A percentile compares a stretch with the other conserved stretches of the same genome.
Evolutionary conservation across 1,140 invertebrate species (phyloP).

Genomic region (Frieseomelitta varia): DNA sequence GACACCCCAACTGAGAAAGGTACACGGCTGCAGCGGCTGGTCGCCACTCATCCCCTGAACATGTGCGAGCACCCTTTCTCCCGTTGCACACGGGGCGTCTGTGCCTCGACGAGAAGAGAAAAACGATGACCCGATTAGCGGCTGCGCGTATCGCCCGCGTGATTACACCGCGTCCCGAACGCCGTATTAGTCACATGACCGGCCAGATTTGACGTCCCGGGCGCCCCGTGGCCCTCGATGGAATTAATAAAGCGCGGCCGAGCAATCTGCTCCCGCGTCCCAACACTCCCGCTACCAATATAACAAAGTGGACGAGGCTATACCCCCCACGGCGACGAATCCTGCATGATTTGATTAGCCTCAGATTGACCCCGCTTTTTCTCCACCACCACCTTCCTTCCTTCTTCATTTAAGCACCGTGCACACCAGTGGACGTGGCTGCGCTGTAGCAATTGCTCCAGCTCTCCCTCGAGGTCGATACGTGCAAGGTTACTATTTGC

Average conservation of each 20-base stretch:
- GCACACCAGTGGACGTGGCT: neutral
- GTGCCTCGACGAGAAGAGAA: neutral
- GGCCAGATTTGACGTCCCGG: conserved; percentile 74
- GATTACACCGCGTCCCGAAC: conserved; percentile 55
- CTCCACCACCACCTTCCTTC: conserved; percentile 57
- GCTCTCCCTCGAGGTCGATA: no score
- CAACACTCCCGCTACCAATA: conserved; percentile 58
- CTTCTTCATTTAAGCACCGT: neutral
- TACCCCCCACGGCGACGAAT: conserved; percentile 54
- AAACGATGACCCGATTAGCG: conserved; percentile 66
- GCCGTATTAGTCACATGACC: conserved; percentile 76
- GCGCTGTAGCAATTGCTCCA: no score
- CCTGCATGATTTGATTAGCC: conserved; percentile 82
- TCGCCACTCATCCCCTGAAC: neutral
- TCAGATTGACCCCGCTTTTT: conserved; percentile 81
- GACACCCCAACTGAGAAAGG: conserved; percentile 16
- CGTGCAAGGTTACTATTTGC: no score
- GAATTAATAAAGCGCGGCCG: conserved; percentile 81
- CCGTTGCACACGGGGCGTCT: neutral
- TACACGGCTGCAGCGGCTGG: neutral
- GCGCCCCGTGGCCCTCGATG: conserved; percentile 72
- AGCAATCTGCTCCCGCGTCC: conserved; percentile 74
- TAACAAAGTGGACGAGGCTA: conserved; percentile 64
- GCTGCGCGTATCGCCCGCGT: conserved; percentile 59
- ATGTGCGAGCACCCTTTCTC: neutral